Conservation (phyloP, 2,113 vertebrate species). For the Paraplagusia blochii region DNA sequence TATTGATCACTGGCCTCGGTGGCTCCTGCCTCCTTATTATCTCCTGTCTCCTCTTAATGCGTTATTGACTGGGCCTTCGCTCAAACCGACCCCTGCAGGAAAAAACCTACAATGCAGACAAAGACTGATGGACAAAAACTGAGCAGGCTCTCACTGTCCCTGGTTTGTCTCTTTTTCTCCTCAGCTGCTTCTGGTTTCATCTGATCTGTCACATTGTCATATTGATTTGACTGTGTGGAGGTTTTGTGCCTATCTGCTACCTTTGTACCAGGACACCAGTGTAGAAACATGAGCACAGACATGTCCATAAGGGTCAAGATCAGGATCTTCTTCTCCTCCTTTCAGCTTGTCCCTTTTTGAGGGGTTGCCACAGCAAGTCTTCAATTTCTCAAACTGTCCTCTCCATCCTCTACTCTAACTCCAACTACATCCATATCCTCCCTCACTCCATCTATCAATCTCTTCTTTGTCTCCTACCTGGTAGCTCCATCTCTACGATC, state of each 20-base stretch:
- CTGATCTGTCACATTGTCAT: background rate
- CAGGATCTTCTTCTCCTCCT: too few species aligned
- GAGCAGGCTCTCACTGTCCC: slow-evolving; percentile 6
- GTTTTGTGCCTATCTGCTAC: background rate
- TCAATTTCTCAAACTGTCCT: too few species aligned
- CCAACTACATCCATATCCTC: too few species aligned
- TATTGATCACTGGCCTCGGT: slow-evolving; percentile 42
- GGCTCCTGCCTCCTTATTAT: slow-evolving; percentile 26
- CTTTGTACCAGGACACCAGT: too few species aligned
- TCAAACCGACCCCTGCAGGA: slow-evolving; percentile 20
- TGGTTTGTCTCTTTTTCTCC: background rate
- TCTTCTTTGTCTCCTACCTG: too few species aligned
- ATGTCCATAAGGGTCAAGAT: too few species aligned
- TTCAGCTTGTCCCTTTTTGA: too few species aligned
- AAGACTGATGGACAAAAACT: slow-evolving; percentile 8
- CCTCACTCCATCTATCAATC: too few species aligned
- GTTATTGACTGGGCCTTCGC: slow-evolving; percentile 40
- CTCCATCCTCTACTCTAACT: too few species aligned
- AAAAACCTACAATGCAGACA: slow-evolving; percentile 19
- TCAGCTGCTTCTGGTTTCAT: slow-evolving; percentile 6
- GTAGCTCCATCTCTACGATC: too few species aligned
- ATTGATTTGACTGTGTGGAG: background rate
- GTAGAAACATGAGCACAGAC: too few species aligned
- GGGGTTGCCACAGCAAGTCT: too few species aligned
- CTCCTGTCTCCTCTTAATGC: slow-evolving; percentile 40